Percentiles rank a stretch among this genome's conserved stretches.
Conservation (phyloP, 1,140 invertebrate species). For the Hyles vespertilio region DNA sequence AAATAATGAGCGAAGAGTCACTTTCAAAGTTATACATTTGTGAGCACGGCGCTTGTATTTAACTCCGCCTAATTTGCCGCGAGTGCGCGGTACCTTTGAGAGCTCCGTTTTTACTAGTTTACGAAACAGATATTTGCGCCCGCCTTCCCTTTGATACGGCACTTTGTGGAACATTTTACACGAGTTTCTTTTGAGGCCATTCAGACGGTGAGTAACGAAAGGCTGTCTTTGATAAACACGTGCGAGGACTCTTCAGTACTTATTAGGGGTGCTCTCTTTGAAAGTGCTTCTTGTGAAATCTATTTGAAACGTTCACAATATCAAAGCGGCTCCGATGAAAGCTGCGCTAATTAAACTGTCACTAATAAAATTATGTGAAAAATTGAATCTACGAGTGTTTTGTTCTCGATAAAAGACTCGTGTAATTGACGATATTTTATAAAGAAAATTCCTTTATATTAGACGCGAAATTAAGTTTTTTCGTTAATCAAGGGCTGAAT, state of each 20-base stretch:
- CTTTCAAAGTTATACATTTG: constrained; percentile 66
- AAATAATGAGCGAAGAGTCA: constrained; percentile 66
- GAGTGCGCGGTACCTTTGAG: constrained; percentile 71
- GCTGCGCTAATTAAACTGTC: constrained; percentile 73
- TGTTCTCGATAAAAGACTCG: constrained; percentile 31
- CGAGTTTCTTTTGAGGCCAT: constrained; percentile 75
- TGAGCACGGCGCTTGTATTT: constrained; percentile 61
- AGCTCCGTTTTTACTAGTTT: constrained; percentile 74
- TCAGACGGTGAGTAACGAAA: constrained; percentile 76
- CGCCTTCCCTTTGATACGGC: constrained; percentile 72
- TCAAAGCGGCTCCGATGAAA: constrained; percentile 68
- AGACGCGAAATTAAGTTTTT: constrained; percentile 2
- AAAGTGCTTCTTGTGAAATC: constrained; percentile 73
- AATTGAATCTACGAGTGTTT: constrained; percentile 52
- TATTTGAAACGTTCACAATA: constrained; percentile 72
- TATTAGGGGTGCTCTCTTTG: constrained; percentile 75
- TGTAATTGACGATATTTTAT: constrained; percentile 29
- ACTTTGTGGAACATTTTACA: constrained; percentile 75
- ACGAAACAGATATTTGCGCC: constrained; percentile 75
- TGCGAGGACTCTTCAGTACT: constrained; percentile 75
- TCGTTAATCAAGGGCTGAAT: too few species aligned
- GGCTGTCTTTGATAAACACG: constrained; percentile 76
- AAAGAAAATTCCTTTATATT: constrained; percentile 5
- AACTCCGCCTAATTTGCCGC: constrained; percentile 72
- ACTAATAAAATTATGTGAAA: constrained; percentile 72